These are phyloP conservation scores for Oeneis ivallda DNA, from an alignment of 2,888 invertebrate species.

Conservation along the genomic window DNA sequence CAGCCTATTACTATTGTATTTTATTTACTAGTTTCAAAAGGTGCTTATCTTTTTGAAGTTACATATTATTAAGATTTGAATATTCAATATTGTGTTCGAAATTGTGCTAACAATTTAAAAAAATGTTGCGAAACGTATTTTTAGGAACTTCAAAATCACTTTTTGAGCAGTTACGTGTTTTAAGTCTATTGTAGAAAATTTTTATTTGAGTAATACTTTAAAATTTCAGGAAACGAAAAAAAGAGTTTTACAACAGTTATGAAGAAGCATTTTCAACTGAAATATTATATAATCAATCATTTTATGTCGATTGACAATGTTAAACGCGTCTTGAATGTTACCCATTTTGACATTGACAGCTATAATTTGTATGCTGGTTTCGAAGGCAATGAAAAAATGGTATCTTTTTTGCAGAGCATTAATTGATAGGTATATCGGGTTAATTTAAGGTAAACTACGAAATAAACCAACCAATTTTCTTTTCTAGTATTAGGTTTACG, in stretches of 20 bases:
- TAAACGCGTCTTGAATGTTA: too few relatives aligned
- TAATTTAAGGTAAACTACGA: neutral
- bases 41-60: neutral
- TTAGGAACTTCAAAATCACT: slow-evolving; percentile 37
- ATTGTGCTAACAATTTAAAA: slow-evolving; percentile 11
- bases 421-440: neutral
- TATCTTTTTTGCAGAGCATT: too few relatives aligned
- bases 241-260: too few relatives aligned
- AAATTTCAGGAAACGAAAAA: too few relatives aligned
- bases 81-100: neutral
- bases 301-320: too few relatives aligned
- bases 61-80: neutral
- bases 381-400: too few relatives aligned
- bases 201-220: neutral
- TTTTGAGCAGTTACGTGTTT: slow-evolving; percentile 30
- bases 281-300: too few relatives aligned
- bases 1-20: neutral
- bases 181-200: neutral
- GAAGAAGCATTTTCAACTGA: too few relatives aligned
- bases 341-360: too few relatives aligned
- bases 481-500: neutral
- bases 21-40: neutral
- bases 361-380: too few relatives aligned
- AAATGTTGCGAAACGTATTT: slow-evolving; percentile 11
- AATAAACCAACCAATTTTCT: neutral